phyloP scores from a whole-genome alignment of 2,888 invertebrate genomes.

The Hypselothyrea guttata region DNA sequence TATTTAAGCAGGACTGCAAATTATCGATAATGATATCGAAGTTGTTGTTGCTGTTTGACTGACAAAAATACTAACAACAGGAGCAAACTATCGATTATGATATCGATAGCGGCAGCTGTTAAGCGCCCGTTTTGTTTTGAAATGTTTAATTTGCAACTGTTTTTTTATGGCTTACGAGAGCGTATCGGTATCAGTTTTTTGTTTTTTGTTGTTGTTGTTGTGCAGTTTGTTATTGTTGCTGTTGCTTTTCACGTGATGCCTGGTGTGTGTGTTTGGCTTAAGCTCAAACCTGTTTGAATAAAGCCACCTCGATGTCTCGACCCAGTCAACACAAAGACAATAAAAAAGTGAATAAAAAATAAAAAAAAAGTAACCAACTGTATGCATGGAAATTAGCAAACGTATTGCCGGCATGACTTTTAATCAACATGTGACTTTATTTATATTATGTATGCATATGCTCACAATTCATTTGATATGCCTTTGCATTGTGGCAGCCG shows the following conservation, averaged over 20 bases:
- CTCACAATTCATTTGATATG: constrained; percentile 29
- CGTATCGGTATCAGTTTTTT: constrained; percentile 39
- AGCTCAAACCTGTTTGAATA: constrained; percentile 68
- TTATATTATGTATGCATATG: neutral
- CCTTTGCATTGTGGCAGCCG: constrained; percentile 35
- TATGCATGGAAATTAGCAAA: constrained; percentile 55
- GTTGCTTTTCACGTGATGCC: constrained; percentile 52
- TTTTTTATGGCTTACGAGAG: constrained; percentile 42
- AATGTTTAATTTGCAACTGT: constrained; percentile 33
- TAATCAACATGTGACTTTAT: constrained; percentile 69
- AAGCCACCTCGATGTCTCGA: constrained; percentile 51
- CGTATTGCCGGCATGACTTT: constrained; percentile 55
- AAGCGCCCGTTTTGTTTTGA: constrained; percentile 35
- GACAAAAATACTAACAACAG: too few species aligned
- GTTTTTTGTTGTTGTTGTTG: constrained; percentile 16
- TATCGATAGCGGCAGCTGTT: neutral
- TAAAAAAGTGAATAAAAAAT: too few species aligned
- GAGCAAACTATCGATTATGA: too few species aligned
- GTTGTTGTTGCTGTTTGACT: constrained; percentile 36
- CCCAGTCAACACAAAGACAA: constrained; percentile 46
- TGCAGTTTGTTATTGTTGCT: too few species aligned
- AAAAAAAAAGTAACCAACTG: constrained; percentile 17
- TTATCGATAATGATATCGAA: too few species aligned
- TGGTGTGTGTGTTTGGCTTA: constrained; percentile 53
- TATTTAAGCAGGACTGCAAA: too few species aligned